Percentiles rank a stretch among this genome's conserved stretches.
Evolutionary conservation across 2,888 invertebrate species (phyloP).

Genomic region (Drosophila nigricruria): DNA sequence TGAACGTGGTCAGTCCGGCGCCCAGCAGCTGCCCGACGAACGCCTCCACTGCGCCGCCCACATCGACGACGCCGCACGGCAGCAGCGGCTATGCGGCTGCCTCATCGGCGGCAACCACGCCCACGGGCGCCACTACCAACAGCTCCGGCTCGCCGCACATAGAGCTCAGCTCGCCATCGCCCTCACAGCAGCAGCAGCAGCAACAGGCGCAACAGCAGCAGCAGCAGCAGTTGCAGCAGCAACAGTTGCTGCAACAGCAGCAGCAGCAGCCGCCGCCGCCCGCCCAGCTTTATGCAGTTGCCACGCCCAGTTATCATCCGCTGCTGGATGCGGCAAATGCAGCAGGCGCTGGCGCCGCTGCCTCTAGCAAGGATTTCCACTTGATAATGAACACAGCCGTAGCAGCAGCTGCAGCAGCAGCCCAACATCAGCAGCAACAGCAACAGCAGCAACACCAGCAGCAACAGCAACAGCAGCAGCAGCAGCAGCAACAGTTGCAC

Average conservation of each 20-base stretch:
- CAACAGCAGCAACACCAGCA: constrained; percentile 72
- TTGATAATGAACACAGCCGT: constrained; percentile 84
- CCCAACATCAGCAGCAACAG: constrained; percentile 81
- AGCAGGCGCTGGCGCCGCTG: constrained; percentile 81
- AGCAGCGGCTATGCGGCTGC: constrained; percentile 62
- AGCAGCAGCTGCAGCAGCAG: constrained; percentile 82
- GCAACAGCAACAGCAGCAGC: constrained; percentile 72
- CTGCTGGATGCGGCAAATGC: constrained; percentile 79
- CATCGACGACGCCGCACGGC: constrained; percentile 61
- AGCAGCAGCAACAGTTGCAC: constrained; percentile 63
- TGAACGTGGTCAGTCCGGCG: constrained; percentile 85
- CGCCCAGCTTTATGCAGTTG: constrained; percentile 33
- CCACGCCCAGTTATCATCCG: constrained; percentile 80
- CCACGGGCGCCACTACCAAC: constrained; percentile 73
- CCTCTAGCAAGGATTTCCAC: constrained; percentile 82
- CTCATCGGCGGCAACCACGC: constrained; percentile 74
- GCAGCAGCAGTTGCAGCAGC: constrained; percentile 52
- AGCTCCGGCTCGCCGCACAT: constrained; percentile 82
- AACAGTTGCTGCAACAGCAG: constrained; percentile 27
- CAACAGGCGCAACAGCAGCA: constrained; percentile 49
- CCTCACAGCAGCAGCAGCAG: constrained; percentile 59
- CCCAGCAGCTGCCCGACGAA: constrained; percentile 69
- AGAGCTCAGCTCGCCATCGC: constrained; percentile 82
- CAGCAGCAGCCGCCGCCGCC: constrained; percentile 21
- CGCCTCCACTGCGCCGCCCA: constrained; percentile 59